These are phyloP conservation scores for Lamprologus callipterus DNA, from an alignment of 2,113 vertebrate species.

Conservation along the genomic window DNA sequence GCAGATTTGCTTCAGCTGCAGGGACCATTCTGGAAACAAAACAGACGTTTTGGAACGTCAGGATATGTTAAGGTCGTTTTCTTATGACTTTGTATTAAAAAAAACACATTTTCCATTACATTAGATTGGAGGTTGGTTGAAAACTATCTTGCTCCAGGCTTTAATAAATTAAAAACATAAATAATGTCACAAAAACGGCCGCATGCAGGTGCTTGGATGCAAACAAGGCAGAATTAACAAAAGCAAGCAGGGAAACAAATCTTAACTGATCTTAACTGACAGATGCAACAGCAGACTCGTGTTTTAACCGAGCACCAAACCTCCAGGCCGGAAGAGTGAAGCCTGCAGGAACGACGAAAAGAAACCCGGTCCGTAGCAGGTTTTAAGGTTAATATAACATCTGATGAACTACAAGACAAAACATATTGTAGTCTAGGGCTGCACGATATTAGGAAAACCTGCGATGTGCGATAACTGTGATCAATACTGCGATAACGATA, in stretches of 20 bases:
- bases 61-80: constrained; percentile 29
- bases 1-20: constrained; percentile 37
- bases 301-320: rapidly evolving
- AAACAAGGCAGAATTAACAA: neutral
- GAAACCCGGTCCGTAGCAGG: rapidly evolving
- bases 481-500: no score
- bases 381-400: neutral
- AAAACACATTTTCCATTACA: neutral
- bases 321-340: neutral
- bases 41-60: neutral
- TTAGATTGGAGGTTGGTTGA: neutral
- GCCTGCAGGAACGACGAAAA: neutral
- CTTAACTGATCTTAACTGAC: neutral
- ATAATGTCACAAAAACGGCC: neutral
- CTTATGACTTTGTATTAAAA: neutral
- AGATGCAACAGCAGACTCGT: rapidly evolving
- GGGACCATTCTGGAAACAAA: constrained; percentile 19
- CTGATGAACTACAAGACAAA: neutral
- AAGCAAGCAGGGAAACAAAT: neutral
- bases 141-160: neutral
- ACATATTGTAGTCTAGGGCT: neutral
- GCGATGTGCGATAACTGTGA: no score
- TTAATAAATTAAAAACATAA: neutral
- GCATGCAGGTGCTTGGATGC: neutral
- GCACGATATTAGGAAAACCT: no score